Evolutionary conservation across 2,113 vertebrate species (phyloP).

Genomic region (Machaerirhynchus nigripectus): DNA sequence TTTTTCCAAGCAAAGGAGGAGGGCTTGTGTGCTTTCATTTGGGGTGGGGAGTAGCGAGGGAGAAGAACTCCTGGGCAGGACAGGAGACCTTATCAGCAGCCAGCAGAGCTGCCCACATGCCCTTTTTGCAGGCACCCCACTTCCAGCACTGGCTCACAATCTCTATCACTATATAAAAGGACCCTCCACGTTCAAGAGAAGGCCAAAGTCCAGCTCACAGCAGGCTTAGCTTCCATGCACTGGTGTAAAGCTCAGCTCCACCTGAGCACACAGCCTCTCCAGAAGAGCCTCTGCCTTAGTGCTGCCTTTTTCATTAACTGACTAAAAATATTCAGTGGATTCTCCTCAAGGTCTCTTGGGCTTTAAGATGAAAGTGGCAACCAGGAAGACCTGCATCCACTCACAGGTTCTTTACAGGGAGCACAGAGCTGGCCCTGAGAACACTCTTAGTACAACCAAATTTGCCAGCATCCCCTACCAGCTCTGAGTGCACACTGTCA

Average conservation of each 20-base stretch:
- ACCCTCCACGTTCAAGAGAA: neutral
- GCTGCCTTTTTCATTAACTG: neutral
- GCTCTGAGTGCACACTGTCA: neutral
- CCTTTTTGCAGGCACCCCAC: neutral
- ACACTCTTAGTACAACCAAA: neutral
- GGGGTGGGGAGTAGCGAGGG: neutral
- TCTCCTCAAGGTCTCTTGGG: neutral
- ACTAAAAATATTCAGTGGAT: neutral
- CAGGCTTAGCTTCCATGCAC: neutral
- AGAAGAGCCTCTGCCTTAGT: neutral
- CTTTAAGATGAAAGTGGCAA: neutral
- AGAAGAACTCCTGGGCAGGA: neutral
- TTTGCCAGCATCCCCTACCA: neutral
- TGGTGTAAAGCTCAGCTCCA: neutral
- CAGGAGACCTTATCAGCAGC: neutral
- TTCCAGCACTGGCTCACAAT: neutral
- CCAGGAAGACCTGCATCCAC: neutral
- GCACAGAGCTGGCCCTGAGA: neutral
- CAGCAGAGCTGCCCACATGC: rapidly evolving
- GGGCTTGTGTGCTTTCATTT: constrained; percentile 11
- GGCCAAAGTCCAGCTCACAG: neutral
- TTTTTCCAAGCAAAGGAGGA: constrained; percentile 17
- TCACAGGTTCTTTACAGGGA: neutral
- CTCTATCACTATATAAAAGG: neutral
- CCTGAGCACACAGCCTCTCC: neutral